Base-by-base conservation (phyloP, 2,113 vertebrate genomes). In the Sisor rabdophorus region DNA sequence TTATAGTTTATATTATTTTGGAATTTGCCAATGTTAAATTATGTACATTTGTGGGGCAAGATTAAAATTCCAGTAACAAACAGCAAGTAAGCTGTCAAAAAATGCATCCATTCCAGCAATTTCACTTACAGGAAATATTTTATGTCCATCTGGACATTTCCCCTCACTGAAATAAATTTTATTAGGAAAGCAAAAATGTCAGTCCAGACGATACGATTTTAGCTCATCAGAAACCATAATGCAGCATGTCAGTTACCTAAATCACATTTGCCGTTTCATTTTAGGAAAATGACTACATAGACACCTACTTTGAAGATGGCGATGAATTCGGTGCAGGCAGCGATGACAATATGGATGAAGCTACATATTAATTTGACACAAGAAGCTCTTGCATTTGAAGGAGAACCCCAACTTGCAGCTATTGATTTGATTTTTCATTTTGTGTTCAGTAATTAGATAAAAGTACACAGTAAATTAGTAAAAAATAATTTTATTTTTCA, bases 221-320 rank as follows among this genome's bases (percentile, higher is more conserved):
- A 16, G 13, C 58, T 32, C 16, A 19, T 17, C 26, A 22, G 11
- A 61, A 11, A 7, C 19, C 8, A 11, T 26, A 26, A 11, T 73
- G 4, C 11, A 32, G 13, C 20, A n/a, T 53, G 17, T 11, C 52
- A 19, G 26, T 75, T 11, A 36, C 40, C n/a, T 47, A 30, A 54
- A 11, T 20, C 5, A 3, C 7, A 10, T 44, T 67, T 19, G 26
- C 4, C 11, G 17, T 24, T 47, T 16, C 24, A 40, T 0, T 67
- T 60, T 83, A 97, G 95, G 94, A 94, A 68, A 97, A 96, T 64
- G 91, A 97, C 87, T 96, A 95, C 84, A 94, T 95, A 82, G 92
- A 93, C 53, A 96, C 85, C 2, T 94, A 93, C 84, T 98, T 98
- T 76, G 95, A 98, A 80, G 88, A 95, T 1, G 93, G 94, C 16